A percentile compares a stretch with the other conserved stretches of the same genome.
Evolutionary conservation across 2,888 invertebrate genomes (phyloP).

Genomic region (Ctena decussata): DNA sequence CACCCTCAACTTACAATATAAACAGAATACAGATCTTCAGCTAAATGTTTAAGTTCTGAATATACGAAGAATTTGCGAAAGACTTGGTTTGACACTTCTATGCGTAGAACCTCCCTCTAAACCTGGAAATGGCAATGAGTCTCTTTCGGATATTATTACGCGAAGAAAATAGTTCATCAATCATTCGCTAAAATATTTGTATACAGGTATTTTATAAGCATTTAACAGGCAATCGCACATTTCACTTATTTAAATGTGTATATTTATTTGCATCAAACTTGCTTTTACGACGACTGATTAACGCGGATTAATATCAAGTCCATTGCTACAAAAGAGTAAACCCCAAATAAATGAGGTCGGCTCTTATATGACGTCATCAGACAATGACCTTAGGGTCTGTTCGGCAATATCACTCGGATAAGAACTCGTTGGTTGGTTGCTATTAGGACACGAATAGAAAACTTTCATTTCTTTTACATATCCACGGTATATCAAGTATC

Average conservation of each 20-base stretch:
- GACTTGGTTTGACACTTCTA: constrained; percentile 54
- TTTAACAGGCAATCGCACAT: not conserved
- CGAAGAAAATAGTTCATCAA: constrained; percentile 36
- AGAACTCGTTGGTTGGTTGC: too few species aligned
- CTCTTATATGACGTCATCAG: too few species aligned
- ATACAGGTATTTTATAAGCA: not conserved
- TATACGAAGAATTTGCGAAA: constrained; percentile 12
- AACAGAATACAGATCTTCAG: not conserved
- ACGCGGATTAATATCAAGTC: not conserved
- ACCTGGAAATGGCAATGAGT: constrained; percentile 57
- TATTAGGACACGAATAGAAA: too few species aligned
- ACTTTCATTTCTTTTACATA: too few species aligned
- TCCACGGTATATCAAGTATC: too few species aligned
- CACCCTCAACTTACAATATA: not conserved
- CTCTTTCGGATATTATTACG: constrained; percentile 55
- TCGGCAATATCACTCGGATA: too few species aligned
- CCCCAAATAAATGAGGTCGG: constrained; percentile 66
- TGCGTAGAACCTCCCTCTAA: constrained; percentile 80
- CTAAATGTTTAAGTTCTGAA: not conserved
- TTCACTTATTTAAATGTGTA: not conserved
- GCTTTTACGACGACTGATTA: not conserved
- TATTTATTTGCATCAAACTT: not conserved
- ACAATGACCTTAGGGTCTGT: too few species aligned
- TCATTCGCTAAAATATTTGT: not conserved
- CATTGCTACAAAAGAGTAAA: constrained; percentile 52